Evolutionary conservation across 2,797 vertebrate species (phyloP).

Genomic region (Peromyscus attwateri): DNA sequence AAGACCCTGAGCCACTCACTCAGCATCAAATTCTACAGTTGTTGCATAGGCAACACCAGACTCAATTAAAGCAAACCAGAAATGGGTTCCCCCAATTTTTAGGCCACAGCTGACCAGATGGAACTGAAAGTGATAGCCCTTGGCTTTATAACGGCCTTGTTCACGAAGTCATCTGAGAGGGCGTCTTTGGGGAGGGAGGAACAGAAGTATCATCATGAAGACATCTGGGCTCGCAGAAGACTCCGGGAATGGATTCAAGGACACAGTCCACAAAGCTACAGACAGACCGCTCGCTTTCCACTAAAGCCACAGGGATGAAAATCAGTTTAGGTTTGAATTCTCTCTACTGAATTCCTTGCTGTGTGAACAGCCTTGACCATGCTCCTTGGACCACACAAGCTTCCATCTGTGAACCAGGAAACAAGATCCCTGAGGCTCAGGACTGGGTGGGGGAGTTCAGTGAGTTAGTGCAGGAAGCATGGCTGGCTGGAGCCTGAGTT

Average conservation of each 20-base stretch:
- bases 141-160: conserved; percentile 1
- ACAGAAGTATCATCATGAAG: neutral
- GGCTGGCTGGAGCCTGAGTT: neutral
- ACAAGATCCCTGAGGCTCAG: neutral
- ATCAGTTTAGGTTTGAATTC: neutral
- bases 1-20: neutral
- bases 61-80: neutral
- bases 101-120: neutral
- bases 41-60: neutral
- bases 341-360: neutral
- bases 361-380: neutral
- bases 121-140: neutral
- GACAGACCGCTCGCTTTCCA: accelerated
- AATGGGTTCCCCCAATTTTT: neutral
- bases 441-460: neutral
- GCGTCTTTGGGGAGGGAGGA: neutral
- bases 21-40: neutral
- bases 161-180: neutral
- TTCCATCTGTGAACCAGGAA: neutral
- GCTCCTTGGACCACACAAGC: neutral
- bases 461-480: neutral
- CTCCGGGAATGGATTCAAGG: neutral
- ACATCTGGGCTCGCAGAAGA: neutral
- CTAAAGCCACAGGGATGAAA: neutral
- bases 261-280: neutral